Base-by-base conservation (phyloP, 2,113 vertebrate genomes). In the Chloropsis cyanopogon region DNA sequence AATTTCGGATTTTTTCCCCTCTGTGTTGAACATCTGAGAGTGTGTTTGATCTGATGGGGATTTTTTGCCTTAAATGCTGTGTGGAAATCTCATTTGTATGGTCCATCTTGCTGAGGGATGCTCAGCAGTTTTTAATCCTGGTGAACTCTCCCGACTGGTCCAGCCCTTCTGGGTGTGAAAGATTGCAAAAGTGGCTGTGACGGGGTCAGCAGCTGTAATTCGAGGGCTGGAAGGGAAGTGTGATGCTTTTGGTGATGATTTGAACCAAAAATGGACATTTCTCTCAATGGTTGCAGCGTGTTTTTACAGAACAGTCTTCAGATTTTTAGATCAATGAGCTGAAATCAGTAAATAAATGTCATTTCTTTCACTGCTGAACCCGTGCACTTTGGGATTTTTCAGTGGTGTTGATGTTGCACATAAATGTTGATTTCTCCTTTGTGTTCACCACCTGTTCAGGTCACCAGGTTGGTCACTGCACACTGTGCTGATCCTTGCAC, bases 401-500 rank as follows among this genome's bases (percentile, higher is more conserved):
- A 12, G n/a, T 9, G 6, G 22, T 14, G 59, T 18, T 52, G 63
- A 3, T 11, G 3, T 46, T 14, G 1, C 33, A 1, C 2, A 7
- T 3, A 18, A 61, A 73, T 1, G 35, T 28, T 31, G 52, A 11
- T 56, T 60, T 35, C 9, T 76, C 9, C 9, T 3, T 6, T 4
- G 35, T 42, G 37, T 7, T 5, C 7, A 2, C 59, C 66, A 25
- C 54, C 33, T 41, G 50, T 7, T 57, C 14, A 6, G 57, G 73
- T 70, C 54, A 6, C 39, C 14, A 1, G 4, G 21, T 10, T 42
- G 85, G 42, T 50, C 23, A 0, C 47, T 14, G 23, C 60, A 5
- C 4, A 0, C 19, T 3, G 1, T 6, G 35, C 33, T n/a, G 57
- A 9, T 39, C 17, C 47, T 2, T 5, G 44, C 70, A 6, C 53